Conservation (phyloP, 2,797 vertebrate genomes). For the Enteromius viviparus region DNA sequence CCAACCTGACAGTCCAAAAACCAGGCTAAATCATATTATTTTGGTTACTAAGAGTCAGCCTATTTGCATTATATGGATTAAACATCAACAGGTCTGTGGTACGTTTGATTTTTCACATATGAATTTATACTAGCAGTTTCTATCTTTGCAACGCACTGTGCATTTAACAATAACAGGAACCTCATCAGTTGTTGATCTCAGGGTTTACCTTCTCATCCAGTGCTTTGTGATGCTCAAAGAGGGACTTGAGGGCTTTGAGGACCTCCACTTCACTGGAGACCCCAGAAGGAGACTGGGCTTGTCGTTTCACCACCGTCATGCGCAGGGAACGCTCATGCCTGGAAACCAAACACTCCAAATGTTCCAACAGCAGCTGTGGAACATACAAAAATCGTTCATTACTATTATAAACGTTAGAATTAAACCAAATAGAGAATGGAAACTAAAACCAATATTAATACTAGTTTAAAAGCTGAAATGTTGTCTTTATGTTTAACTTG, state of each 20-base stretch:
- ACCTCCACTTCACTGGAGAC: constrained; percentile 99
- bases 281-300: constrained; percentile 97
- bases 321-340: constrained; percentile 95
- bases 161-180: background rate
- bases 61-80: background rate
- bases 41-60: background rate
- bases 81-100: background rate
- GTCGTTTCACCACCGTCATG: constrained; percentile 98
- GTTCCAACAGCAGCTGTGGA: constrained; percentile 91
- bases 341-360: constrained; percentile 98
- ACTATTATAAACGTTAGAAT: background rate
- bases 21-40: constrained; percentile 2
- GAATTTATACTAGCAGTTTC: background rate
- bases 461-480: background rate
- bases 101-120: background rate
- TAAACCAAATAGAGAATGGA: background rate
- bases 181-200: constrained; percentile 7
- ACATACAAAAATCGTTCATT: background rate
- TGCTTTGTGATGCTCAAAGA: constrained; percentile 99
- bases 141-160: background rate
- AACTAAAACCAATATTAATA: background rate
- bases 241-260: constrained; percentile 97
- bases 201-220: constrained; percentile 94
- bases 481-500: too few species aligned
- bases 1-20: background rate